These are phyloP conservation scores for Pseudomyrmex pallidus DNA, from an alignment of 1,140 invertebrate species.

Conservation along the genomic window DNA sequence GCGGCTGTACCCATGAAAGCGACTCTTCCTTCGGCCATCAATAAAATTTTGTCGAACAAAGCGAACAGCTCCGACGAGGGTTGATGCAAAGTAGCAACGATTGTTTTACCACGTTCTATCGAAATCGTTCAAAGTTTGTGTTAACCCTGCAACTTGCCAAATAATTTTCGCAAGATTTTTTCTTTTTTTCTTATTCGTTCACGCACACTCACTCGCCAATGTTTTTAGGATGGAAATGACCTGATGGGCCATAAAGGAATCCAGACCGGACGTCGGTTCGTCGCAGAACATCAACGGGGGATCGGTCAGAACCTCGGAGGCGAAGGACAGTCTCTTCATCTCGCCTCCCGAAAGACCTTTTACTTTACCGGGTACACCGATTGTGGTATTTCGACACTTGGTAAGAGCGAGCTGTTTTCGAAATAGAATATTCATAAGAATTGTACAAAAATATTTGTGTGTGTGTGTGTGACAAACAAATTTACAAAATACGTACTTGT, in stretches of 20 bases:
- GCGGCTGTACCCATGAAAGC: conserved; percentile 94
- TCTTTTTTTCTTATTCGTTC: too few species aligned
- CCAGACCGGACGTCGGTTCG: conserved; percentile 96
- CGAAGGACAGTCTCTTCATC: conserved; percentile 97
- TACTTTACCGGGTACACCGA: conserved; percentile 93
- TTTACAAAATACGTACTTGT: too few species aligned
- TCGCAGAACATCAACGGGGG: conserved; percentile 98
- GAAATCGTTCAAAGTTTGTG: background rate
- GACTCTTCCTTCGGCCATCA: conserved; percentile 96
- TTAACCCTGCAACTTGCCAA: background rate
- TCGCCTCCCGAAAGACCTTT: conserved; percentile 98
- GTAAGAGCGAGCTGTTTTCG: conserved; percentile 90
- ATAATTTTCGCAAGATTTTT: background rate
- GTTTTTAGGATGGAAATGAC: conserved; percentile 94
- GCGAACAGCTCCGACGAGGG: conserved; percentile 97
- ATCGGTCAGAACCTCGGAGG: conserved; percentile 97
- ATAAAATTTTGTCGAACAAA: conserved; percentile 95
- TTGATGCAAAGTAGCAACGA: conserved; percentile 98
- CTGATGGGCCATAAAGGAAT: conserved; percentile 95
- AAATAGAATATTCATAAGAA: background rate
- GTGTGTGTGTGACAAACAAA: too few species aligned
- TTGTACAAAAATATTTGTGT: too few species aligned
- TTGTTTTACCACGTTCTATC: conserved; percentile 90
- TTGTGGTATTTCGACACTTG: conserved; percentile 95
- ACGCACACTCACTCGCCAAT: conserved; percentile 86